Evolutionary conservation across 1,140 invertebrate species (phyloP).

Genomic region (Rhizoglyphus robini): DNA sequence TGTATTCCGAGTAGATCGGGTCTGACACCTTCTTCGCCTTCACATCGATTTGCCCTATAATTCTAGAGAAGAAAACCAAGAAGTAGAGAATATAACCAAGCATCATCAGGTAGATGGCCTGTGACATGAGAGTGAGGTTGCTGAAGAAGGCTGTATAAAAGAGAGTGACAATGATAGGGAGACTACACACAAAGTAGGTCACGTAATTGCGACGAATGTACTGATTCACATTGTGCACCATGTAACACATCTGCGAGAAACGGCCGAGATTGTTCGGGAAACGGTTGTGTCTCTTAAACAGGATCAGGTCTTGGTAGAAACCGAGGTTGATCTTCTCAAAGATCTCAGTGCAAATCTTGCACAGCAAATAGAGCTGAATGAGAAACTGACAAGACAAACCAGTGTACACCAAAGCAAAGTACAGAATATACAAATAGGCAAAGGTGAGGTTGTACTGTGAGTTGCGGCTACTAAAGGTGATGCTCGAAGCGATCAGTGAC

Average conservation of each 20-base stretch:
- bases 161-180: not conserved
- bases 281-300: not conserved
- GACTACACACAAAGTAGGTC: conserved; percentile 6
- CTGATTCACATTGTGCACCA: not conserved
- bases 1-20: not conserved
- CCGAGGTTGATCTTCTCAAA: not conserved
- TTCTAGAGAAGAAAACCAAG: not conserved
- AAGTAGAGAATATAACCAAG: not conserved
- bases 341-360: not conserved
- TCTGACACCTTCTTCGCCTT: not conserved
- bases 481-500: not conserved
- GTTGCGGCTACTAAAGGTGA: not conserved
- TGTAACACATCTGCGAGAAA: not conserved
- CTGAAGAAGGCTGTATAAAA: not conserved
- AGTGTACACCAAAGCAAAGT: not conserved
- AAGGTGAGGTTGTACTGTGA: not conserved
- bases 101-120: not conserved
- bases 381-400: not conserved
- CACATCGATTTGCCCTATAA: conserved; percentile 1
- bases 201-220: not conserved
- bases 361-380: not conserved
- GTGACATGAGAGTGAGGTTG: not conserved
- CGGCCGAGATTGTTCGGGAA: not conserved
- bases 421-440: not conserved
- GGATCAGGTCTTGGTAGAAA: not conserved